These are phyloP conservation scores for Neelides folsomi DNA, from an alignment of 2,888 invertebrate species.

Conservation along the genomic window DNA sequence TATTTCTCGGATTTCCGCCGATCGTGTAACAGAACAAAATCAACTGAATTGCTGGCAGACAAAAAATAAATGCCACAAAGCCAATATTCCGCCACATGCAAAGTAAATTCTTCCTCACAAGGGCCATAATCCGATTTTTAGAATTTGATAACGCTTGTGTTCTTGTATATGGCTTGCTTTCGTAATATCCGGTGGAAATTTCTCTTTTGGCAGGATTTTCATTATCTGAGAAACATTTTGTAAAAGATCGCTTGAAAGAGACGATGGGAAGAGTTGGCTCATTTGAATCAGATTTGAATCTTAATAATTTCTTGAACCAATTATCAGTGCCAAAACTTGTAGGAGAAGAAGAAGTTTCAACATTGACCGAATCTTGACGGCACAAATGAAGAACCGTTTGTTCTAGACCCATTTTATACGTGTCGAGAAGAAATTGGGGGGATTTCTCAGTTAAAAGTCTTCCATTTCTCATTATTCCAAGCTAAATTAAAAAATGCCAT, in stretches of 20 bases:
- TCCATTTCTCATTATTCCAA: slow-evolving; percentile 24
- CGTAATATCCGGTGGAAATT: too few relatives aligned
- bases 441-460: slow-evolving; percentile 16
- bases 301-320: not conserved
- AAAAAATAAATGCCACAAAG: slow-evolving; percentile 83
- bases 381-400: slow-evolving; percentile 21
- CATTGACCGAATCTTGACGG: slow-evolving; percentile 11
- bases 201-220: too few relatives aligned
- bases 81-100: slow-evolving; percentile 40
- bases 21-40: slow-evolving; percentile 84
- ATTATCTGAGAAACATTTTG: too few relatives aligned
- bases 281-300: not conserved
- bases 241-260: not conserved
- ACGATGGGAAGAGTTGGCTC: not conserved
- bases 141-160: too few relatives aligned
- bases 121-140: not conserved
- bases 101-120: slow-evolving; percentile 11
- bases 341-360: not conserved
- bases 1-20: slow-evolving; percentile 68
- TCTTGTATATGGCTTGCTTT: too few relatives aligned
- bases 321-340: not conserved
- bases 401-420: slow-evolving; percentile 14
- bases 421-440: slow-evolving; percentile 10
- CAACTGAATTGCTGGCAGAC: slow-evolving; percentile 81
- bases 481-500: slow-evolving; percentile 9